A percentile compares a stretch with the other conserved stretches of the same genome.
Conservation (phyloP, 2,797 vertebrate genomes). For the Pogonophryne albipinna region DNA sequence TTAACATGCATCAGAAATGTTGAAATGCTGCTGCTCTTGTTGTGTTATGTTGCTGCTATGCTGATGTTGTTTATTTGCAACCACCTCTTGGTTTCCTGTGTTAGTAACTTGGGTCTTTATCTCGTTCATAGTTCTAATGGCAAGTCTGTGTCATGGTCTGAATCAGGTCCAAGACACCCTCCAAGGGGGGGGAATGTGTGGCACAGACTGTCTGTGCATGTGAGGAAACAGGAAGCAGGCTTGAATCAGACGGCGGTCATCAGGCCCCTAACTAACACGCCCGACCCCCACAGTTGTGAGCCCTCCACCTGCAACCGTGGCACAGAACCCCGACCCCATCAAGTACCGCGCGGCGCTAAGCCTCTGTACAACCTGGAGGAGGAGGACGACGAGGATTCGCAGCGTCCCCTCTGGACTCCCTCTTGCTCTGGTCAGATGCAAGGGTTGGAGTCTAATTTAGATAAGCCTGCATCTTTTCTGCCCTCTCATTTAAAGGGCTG, state of each 20-base stretch:
- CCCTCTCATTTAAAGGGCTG: conserved; percentile 80
- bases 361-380: conserved; percentile 91
- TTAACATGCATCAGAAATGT: conserved; percentile 78
- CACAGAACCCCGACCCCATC: conserved; percentile 88
- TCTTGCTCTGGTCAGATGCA: conserved; percentile 83
- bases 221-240: conserved; percentile 97
- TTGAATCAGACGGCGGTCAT: conserved; percentile 99
- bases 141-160: conserved; percentile 99
- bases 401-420: conserved; percentile 76
- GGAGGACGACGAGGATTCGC: conserved; percentile 83
- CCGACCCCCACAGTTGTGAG: conserved; percentile 84
- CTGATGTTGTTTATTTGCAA: conserved; percentile 66
- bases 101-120: conserved; percentile 93
- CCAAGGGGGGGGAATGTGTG: conserved; percentile 96
- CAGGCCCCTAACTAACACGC: conserved; percentile 99
- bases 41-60: conserved; percentile 70
- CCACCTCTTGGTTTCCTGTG: conserved; percentile 74
- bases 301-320: conserved; percentile 87
- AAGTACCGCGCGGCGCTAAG: conserved; percentile 91
- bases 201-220: conserved; percentile 99
- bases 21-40: conserved; percentile 76
- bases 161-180: conserved; percentile 99
- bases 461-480: conserved; percentile 86
- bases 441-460: conserved; percentile 73
- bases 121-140: conserved; percentile 99